phyloP scores from a whole-genome alignment of 2,113 vertebrate genomes.

The Salvator merianae region DNA sequence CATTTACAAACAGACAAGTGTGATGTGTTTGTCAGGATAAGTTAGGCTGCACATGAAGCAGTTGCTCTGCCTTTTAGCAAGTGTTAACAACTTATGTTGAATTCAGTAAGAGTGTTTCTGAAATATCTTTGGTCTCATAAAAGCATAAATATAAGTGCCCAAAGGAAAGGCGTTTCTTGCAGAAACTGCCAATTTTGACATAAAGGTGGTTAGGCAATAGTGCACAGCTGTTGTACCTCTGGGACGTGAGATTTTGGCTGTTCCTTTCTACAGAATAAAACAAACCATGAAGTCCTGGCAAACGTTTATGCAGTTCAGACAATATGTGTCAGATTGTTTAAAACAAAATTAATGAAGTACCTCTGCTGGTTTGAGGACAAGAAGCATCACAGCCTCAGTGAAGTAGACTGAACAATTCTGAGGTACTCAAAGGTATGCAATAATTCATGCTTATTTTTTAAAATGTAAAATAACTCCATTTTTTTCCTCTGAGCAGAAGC shows the following conservation, averaged over 20 bases:
- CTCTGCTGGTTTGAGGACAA: conserved; percentile 4
- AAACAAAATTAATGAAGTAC: conserved; percentile 12
- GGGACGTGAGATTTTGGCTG: conserved; percentile 34
- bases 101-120: background rate
- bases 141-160: conserved; percentile 24
- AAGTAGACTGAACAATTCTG: background rate
- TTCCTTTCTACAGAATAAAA: conserved; percentile 26
- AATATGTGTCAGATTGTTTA: conserved; percentile 16
- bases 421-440: background rate
- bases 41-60: background rate
- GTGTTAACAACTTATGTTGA: background rate
- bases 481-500: background rate
- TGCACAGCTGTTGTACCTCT: conserved; percentile 33
- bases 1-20: background rate
- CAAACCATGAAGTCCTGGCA: conserved; percentile 25
- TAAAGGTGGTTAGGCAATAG: conserved; percentile 32
- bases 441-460: background rate
- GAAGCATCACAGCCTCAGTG: background rate
- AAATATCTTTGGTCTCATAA: background rate
- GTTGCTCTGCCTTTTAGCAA: background rate
- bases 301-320: conserved; percentile 28
- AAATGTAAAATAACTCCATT: background rate
- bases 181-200: conserved; percentile 30
- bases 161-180: conserved; percentile 36
- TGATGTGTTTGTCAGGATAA: conserved; percentile 1